Evolutionary conservation across 2,797 vertebrate genomes (phyloP).

Genomic region (Simalia tracyae): DNA sequence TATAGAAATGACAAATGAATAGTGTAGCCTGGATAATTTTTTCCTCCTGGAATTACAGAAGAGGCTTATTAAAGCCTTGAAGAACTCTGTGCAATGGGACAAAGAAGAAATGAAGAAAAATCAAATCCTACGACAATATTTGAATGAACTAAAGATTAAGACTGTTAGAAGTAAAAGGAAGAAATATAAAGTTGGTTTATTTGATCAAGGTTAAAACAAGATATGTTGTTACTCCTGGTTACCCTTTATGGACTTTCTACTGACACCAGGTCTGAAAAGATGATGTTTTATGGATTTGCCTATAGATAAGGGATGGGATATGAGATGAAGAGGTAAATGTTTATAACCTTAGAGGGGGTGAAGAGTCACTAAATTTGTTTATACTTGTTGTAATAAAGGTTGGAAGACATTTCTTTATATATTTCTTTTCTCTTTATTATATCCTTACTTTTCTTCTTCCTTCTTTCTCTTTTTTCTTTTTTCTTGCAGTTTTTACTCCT

Average conservation of each 20-base stretch:
- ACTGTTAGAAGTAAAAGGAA: background rate
- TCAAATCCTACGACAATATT: background rate
- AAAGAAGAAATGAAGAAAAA: background rate
- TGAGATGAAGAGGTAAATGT: background rate
- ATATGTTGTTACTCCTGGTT: background rate
- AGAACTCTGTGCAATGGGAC: background rate
- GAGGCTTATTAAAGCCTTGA: background rate
- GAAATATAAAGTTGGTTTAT: background rate
- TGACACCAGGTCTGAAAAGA: background rate
- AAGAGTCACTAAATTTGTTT: background rate
- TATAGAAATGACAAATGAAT: background rate
- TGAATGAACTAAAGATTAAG: background rate
- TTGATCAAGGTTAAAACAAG: background rate
- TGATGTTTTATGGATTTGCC: background rate
- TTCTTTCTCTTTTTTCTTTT: background rate
- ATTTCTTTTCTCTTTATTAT: no score
- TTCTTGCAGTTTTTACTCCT: background rate
- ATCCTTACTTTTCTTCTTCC: no score
- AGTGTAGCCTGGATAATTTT: background rate
- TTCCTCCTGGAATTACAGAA: background rate
- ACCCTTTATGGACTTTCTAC: background rate
- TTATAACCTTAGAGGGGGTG: background rate
- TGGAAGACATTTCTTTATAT: background rate
- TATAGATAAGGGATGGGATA: background rate
- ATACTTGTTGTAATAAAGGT: background rate